phyloP scores from a whole-genome alignment of 2,888 invertebrate species.

The Melanotus villosus region DNA sequence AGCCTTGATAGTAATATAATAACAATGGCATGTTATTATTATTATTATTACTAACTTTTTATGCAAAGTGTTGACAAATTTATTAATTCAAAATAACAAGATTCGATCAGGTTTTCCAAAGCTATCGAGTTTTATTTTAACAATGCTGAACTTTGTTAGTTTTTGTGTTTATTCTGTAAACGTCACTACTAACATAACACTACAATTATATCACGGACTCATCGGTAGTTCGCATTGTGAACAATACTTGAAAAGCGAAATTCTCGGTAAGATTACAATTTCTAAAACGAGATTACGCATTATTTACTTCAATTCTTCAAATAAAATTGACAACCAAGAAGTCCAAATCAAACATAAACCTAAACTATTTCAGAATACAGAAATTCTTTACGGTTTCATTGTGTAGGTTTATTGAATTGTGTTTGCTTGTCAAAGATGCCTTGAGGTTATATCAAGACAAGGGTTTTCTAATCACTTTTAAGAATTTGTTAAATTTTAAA shows the following conservation, averaged over 20 bases:
- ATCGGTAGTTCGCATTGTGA: constrained; percentile 23
- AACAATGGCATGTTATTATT: too few relatives aligned
- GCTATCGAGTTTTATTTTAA: neutral
- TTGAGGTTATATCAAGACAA: constrained; percentile 32
- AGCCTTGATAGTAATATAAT: too few relatives aligned
- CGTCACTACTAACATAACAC: constrained; percentile 14
- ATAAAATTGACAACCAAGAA: constrained; percentile 45
- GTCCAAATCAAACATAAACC: constrained; percentile 40
- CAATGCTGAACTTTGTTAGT: neutral
- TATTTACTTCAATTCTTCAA: constrained; percentile 43
- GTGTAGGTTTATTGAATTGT: constrained; percentile 34
- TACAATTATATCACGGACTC: constrained; percentile 28
- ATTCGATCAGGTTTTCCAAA: too few relatives aligned
- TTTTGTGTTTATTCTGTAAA: neutral
- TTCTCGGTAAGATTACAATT: constrained; percentile 39
- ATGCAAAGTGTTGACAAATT: too few relatives aligned
- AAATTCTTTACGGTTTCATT: constrained; percentile 29
- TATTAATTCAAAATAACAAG: too few relatives aligned
- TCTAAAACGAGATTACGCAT: constrained; percentile 44
- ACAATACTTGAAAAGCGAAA: constrained; percentile 29
- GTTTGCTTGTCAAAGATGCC: constrained; percentile 35
- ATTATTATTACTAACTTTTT: too few relatives aligned
- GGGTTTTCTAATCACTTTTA: neutral
- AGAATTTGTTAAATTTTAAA: neutral
- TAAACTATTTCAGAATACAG: constrained; percentile 16